Evolutionary conservation across 2,797 vertebrate genomes (phyloP).

Genomic region (Semotilus atromaculatus): DNA sequence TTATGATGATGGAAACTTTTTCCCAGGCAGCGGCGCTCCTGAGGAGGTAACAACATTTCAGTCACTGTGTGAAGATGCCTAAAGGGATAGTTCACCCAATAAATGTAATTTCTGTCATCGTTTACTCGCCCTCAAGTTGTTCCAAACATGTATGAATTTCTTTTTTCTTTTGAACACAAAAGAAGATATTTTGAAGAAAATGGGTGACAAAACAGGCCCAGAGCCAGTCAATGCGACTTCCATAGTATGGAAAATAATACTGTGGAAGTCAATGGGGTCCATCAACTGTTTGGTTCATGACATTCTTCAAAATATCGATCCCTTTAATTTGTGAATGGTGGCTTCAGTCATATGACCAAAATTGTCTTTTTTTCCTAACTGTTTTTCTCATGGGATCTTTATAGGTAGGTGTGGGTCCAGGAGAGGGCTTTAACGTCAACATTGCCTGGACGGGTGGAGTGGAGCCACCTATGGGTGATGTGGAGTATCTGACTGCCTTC

Average conservation of each 20-base stretch:
- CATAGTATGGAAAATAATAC: neutral
- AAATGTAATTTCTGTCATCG: neutral
- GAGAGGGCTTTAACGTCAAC: conserved; percentile 93
- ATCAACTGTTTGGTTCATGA: neutral
- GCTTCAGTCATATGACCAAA: neutral
- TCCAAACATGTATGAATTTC: neutral
- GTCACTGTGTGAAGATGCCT: neutral
- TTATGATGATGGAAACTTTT: conserved; percentile 96
- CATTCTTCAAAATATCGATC: neutral
- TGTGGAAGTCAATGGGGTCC: neutral
- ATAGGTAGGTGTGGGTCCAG: conserved; percentile 90
- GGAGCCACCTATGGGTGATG: conserved; percentile 93
- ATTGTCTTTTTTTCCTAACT: neutral
- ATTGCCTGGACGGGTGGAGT: conserved; percentile 96
- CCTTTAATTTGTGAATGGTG: neutral
- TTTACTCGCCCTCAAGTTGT: neutral
- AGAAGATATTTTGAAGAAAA: neutral
- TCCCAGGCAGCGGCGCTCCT: conserved; percentile 94
- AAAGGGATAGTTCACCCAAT: neutral
- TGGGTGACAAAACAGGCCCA: neutral
- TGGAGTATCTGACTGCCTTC: conserved; percentile 94
- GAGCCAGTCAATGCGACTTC: neutral
- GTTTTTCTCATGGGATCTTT: neutral
- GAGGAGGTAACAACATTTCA: conserved; percentile 82
- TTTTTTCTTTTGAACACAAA: neutral